Evolutionary conservation across 1,140 invertebrate genomes (phyloP).

Genomic region (Penaeus japonicus): DNA sequence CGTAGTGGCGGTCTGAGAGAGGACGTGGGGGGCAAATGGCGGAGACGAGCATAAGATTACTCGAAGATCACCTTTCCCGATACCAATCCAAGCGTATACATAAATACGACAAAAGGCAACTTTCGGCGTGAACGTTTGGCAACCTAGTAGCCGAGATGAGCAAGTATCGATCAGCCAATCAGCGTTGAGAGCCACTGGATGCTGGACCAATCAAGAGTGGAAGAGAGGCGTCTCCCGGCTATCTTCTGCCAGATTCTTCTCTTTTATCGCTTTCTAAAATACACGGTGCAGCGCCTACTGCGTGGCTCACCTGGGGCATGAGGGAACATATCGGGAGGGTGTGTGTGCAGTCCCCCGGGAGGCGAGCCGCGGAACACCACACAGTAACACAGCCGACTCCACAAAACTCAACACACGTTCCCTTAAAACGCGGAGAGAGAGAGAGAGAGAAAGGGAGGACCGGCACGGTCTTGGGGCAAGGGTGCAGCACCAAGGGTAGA

Average conservation of each 20-base stretch:
- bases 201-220: conserved; percentile 50
- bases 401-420: too few relatives aligned
- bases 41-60: background rate
- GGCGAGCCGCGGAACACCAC: too few relatives aligned
- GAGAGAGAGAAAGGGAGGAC: background rate
- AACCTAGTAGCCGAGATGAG: conserved; percentile 52
- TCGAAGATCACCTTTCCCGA: background rate
- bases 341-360: background rate
- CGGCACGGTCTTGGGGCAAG: background rate
- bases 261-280: conserved; percentile 26
- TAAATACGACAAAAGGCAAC: conserved; percentile 30
- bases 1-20: background rate
- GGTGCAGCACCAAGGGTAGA: background rate
- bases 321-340: background rate
- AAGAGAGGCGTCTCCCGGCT: conserved; percentile 31
- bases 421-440: too few relatives aligned
- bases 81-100: conserved; percentile 30
- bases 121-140: conserved; percentile 37
- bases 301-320: background rate
- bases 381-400: too few relatives aligned
- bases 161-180: conserved; percentile 55
- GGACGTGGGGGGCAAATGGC: background rate
- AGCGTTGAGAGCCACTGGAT: conserved; percentile 51
- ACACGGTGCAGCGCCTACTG: background rate
- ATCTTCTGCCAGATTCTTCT: conserved; percentile 45